These are phyloP conservation scores for Acanthisitta chloris DNA, from an alignment of 2,113 vertebrate species.

Conservation along the genomic window DNA sequence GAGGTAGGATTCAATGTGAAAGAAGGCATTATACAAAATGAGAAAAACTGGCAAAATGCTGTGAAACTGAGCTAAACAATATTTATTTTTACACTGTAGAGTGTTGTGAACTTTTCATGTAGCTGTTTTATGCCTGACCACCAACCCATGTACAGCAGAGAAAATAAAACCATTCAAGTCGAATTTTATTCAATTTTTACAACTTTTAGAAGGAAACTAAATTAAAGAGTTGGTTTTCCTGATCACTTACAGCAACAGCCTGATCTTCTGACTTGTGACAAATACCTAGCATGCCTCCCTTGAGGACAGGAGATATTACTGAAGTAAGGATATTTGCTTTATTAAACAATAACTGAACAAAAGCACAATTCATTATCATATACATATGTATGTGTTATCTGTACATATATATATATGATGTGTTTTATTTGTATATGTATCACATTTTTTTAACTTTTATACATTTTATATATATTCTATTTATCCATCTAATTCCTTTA, in stretches of 20 bases:
- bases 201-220: background rate
- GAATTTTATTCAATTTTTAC: background rate
- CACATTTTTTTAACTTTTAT: background rate
- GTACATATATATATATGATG: background rate
- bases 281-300: background rate
- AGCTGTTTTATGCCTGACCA: background rate
- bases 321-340: background rate
- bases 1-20: background rate
- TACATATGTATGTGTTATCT: background rate
- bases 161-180: background rate
- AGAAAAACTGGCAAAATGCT: background rate
- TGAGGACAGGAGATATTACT: background rate
- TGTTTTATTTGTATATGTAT: background rate
- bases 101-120: background rate
- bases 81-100: background rate
- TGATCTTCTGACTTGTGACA: background rate
- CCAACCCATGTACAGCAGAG: background rate
- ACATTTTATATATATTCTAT: background rate
- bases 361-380: background rate
- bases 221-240: background rate
- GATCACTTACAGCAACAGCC: fast-evolving
- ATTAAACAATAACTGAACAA: background rate
- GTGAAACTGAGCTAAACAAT: background rate
- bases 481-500: background rate
- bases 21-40: background rate